These are phyloP conservation scores for Pogonomyrmex barbatus DNA, from an alignment of 1,140 invertebrate genomes.

Conservation along the genomic window DNA sequence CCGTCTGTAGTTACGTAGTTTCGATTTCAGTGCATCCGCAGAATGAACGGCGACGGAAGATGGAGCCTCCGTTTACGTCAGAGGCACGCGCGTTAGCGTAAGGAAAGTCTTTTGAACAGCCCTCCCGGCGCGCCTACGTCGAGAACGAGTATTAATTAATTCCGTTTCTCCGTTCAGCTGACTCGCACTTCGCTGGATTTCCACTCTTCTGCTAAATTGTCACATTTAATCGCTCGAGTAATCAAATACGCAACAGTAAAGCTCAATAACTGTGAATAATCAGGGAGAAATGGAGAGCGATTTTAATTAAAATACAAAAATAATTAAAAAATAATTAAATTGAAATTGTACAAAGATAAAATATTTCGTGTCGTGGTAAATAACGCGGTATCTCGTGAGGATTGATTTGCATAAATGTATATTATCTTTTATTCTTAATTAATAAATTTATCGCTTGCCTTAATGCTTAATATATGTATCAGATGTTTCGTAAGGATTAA, in stretches of 20 bases:
- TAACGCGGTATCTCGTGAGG: not conserved
- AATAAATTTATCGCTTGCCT: not conserved
- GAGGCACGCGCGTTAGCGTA: slow-evolving; percentile 42
- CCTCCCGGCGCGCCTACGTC: slow-evolving; percentile 2
- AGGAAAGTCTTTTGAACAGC: slow-evolving; percentile 11
- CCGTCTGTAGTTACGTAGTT: slow-evolving; percentile 67
- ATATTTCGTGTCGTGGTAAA: not conserved
- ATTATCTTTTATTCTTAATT: not conserved
- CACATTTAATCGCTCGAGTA: not conserved
- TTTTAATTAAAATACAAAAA: not conserved
- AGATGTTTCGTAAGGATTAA: not conserved
- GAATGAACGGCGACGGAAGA: slow-evolving; percentile 69
- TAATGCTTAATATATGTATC: not conserved
- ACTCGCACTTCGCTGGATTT: not conserved
- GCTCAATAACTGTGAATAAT: too few relatives aligned
- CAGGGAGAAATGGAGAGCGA: not conserved
- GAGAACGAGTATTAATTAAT: not conserved
- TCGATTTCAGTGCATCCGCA: slow-evolving; percentile 69
- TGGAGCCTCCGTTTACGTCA: slow-evolving; percentile 73
- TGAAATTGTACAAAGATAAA: not conserved
- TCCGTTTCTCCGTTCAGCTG: not conserved
- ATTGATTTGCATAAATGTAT: not conserved
- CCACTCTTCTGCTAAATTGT: not conserved
- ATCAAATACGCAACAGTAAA: not conserved
- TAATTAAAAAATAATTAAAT: not conserved